Evolutionary conservation across 2,888 invertebrate species (phyloP), one percentile per base, ranked within the genome.

Genomic region (Cryptus armator): DNA sequence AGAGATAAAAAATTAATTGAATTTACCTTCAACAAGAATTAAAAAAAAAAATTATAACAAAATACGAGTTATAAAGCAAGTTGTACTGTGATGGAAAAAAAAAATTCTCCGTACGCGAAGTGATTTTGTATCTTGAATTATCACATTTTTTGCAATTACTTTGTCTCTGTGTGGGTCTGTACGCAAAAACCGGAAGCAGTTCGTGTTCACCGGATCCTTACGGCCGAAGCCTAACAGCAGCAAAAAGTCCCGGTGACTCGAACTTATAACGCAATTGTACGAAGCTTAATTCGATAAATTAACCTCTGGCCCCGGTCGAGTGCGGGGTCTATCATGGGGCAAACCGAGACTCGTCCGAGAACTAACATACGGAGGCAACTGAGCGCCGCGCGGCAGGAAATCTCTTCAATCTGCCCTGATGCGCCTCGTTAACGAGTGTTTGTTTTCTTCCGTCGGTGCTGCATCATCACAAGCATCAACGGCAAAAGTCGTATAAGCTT

Each of bases 361-460:
- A 67, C 75, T 62, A 67, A 83, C 72, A 67, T 78, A 80, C 67
- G 29, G 62, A 80, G 86, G 83, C 85, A 83, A 85, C 86, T 85
- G 87, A 86, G 87, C 86, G 86, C 85, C 86, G 91, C 88, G 90
- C 90, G 90, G 91, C 93, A 92, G 92, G 92, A 93, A 93, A 92
- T 93, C 93, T 93, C 92, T 93, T 91, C 91, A 93, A 93, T 92
- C 91, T 92, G 92, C 88, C 88, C 90, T 91, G 91, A 92, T 93
- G 92, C 90, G 90, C 86, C 92, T 92, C 90, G 91, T 92, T 93
- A 93, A 92, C 91, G 88, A 91, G 90, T 90, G 90, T 92, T 92
- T 93, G 92, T 92, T 92, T 93, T 92, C 91, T 91, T 92, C 89
- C 90, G 89, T 89, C 88, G 85, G 82, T 59, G 53, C 53, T 72